phyloP scores from a whole-genome alignment of 1,140 invertebrate species.

The Drosophila melanica region DNA sequence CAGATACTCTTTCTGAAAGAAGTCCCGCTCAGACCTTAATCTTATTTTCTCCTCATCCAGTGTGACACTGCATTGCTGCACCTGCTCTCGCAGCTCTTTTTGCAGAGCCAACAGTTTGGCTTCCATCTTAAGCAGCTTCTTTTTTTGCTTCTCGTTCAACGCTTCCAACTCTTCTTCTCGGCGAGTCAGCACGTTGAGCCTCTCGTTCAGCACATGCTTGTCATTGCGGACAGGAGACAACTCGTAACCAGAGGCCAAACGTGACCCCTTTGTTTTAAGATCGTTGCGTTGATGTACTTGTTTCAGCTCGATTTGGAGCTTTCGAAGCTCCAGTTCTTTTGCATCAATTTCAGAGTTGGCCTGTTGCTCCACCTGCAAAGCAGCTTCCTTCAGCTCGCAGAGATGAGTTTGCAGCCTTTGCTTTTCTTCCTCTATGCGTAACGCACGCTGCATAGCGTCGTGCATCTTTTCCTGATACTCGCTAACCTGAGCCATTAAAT shows the following conservation, averaged over 20 bases:
- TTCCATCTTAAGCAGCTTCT: slow-evolving; percentile 65
- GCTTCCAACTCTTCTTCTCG: slow-evolving; percentile 61
- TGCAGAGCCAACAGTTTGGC: slow-evolving; percentile 47
- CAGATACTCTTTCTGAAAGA: slow-evolving; percentile 82
- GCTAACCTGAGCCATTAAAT: slow-evolving; percentile 85
- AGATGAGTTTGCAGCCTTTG: slow-evolving; percentile 86
- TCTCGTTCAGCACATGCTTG: slow-evolving; percentile 65
- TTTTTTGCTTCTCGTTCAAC: slow-evolving; percentile 70
- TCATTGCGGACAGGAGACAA: slow-evolving; percentile 32
- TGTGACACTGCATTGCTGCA: slow-evolving; percentile 15
- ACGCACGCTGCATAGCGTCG: slow-evolving; percentile 87
- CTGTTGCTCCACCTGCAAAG: slow-evolving; percentile 87
- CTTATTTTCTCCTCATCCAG: slow-evolving; percentile 77
- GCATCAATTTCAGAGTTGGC: slow-evolving; percentile 78
- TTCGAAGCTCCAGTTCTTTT: slow-evolving; percentile 61
- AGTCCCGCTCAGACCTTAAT: slow-evolving; percentile 72
- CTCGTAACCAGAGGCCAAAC: slow-evolving; percentile 18
- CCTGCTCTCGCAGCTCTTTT: slow-evolving; percentile 55
- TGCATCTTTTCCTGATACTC: slow-evolving; percentile 87
- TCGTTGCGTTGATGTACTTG: slow-evolving; percentile 20
- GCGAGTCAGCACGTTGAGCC: slow-evolving; percentile 60
- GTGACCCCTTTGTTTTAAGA: slow-evolving; percentile 12
- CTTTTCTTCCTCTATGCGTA: slow-evolving; percentile 87
- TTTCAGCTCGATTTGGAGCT: slow-evolving; percentile 50
- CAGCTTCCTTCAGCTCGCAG: slow-evolving; percentile 87